Conservation (phyloP, 2,113 vertebrate genomes). For the Dasypus novemcinctus region DNA sequence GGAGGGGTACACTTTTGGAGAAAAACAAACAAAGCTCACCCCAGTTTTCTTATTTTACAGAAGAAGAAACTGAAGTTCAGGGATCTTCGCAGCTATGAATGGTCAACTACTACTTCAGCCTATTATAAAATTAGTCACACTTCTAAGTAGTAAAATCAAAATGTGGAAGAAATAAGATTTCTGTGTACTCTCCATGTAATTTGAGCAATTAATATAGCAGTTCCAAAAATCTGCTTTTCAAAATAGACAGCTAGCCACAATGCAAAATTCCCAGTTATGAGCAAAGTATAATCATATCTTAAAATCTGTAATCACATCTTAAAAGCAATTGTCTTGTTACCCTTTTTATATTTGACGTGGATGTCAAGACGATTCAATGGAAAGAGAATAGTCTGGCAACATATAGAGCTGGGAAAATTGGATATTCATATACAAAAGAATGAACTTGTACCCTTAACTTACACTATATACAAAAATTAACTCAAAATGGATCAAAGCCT, state of each 20-base stretch:
- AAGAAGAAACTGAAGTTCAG: not conserved
- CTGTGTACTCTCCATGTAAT: not conserved
- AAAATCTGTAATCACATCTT: not conserved
- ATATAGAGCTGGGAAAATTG: not conserved
- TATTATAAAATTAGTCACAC: not conserved
- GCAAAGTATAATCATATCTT: not conserved
- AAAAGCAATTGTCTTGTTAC: too few species aligned
- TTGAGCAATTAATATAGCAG: constrained; percentile 20
- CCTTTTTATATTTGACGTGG: constrained; percentile 7
- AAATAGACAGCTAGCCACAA: not conserved
- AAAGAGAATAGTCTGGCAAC: not conserved
- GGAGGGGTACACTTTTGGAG: not conserved
- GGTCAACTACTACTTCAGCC: not conserved
- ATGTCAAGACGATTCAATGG: not conserved
- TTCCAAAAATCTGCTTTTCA: constrained; percentile 30
- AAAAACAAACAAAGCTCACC: not conserved
- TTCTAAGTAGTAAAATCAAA: constrained; percentile 32
- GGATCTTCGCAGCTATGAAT: not conserved
- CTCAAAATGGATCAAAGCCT: not conserved
- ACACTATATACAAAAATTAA: not conserved
- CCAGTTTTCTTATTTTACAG: not conserved
- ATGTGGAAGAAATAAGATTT: not conserved
- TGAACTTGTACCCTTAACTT: not conserved
- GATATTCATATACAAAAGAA: not conserved
- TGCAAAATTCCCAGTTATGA: constrained; percentile 24